Percentiles rank a stretch among this genome's conserved stretches.
Conservation (phyloP, 2,113 vertebrate genomes). For the Tupaia tana region DNA sequence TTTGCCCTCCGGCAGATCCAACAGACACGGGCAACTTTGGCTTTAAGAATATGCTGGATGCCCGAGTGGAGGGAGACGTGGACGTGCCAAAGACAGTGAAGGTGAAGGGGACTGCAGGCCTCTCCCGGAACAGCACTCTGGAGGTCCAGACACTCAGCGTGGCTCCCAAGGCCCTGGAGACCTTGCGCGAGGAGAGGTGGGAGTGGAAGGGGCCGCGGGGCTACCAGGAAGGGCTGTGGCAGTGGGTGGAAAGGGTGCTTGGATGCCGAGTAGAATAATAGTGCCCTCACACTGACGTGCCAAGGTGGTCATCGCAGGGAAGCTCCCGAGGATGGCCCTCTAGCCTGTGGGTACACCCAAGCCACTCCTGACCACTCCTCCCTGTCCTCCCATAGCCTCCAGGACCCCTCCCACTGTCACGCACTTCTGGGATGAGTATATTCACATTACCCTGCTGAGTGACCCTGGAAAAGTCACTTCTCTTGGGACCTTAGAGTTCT, state of each 20-base stretch:
- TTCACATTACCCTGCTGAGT: background rate
- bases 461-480: conserved; percentile 32
- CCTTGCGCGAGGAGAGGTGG: conserved; percentile 79
- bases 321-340: fast-evolving
- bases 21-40: conserved; percentile 72
- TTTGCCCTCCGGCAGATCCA: conserved; percentile 63
- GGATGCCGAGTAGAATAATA: background rate
- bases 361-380: background rate
- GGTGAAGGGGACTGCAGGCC: background rate
- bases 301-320: background rate
- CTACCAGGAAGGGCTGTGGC: fast-evolving
- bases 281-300: background rate
- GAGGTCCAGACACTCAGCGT: conserved; percentile 79
- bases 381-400: background rate
- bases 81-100: background rate
- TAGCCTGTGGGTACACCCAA: fast-evolving
- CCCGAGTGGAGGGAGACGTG: conserved; percentile 68
- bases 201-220: background rate
- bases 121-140: conserved; percentile 63
- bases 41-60: conserved; percentile 71
- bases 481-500: background rate
- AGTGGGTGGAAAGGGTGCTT: background rate
- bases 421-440: background rate
- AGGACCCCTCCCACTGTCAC: too few relatives aligned
- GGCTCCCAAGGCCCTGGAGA: conserved; percentile 31